Evolutionary conservation across 2,888 invertebrate genomes (phyloP).

Genomic region (Drosophila melanosoma): DNA sequence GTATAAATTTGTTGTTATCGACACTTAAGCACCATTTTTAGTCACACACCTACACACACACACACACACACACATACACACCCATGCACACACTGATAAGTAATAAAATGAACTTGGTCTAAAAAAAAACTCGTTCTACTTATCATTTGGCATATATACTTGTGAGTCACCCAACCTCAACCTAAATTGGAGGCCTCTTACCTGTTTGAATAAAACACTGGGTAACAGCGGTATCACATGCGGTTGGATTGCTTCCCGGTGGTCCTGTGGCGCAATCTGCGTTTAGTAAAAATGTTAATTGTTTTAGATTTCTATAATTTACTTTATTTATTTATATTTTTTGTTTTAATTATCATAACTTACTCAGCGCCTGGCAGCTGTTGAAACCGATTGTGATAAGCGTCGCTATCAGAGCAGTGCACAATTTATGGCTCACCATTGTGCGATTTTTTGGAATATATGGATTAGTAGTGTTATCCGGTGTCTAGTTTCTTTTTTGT

Average conservation of each 20-base stretch:
- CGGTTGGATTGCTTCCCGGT: accelerated
- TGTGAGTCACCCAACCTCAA: slow-evolving; percentile 28
- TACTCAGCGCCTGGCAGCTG: slow-evolving; percentile 22
- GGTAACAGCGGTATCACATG: neutral
- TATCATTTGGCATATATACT: slow-evolving; percentile 11
- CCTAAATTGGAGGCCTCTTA: slow-evolving; percentile 18
- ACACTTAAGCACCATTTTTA: neutral
- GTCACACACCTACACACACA: neutral
- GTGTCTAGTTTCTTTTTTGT: neutral
- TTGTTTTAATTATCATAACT: neutral
- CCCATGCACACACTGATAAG: slow-evolving; percentile 7
- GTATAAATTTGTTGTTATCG: neutral
- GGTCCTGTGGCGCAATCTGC: neutral
- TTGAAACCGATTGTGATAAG: slow-evolving; percentile 35
- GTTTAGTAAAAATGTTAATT: neutral
- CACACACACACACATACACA: neutral
- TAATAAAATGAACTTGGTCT: slow-evolving; percentile 1
- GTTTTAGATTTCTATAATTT: neutral
- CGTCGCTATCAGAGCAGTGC: slow-evolving; percentile 30
- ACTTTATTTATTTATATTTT: neutral
- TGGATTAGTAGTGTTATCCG: neutral
- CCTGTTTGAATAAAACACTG: slow-evolving; percentile 36
- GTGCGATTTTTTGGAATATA: slow-evolving; percentile 3
- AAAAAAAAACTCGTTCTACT: slow-evolving; percentile 12
- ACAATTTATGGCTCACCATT: slow-evolving; percentile 31